phyloP scores from a whole-genome alignment of 2,797 vertebrate genomes.

The Ctenopoma kingsleyae region DNA sequence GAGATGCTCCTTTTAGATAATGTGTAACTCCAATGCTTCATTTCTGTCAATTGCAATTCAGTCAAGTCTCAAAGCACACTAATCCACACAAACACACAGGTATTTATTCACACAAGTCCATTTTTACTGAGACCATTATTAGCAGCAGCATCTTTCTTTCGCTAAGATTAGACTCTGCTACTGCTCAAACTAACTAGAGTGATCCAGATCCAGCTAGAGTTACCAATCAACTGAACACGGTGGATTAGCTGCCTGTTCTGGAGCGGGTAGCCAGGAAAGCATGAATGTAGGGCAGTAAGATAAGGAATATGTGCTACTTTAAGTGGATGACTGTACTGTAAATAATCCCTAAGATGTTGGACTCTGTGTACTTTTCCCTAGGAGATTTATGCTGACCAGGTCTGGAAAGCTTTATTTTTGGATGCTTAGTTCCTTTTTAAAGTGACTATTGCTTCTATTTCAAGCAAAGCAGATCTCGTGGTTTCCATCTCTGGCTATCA shows the following conservation, averaged over 20 bases:
- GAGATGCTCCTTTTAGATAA: neutral
- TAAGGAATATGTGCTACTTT: constrained; percentile 53
- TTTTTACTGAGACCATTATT: constrained; percentile 13
- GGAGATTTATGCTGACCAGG: constrained; percentile 45
- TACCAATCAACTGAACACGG: constrained; percentile 54
- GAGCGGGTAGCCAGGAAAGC: constrained; percentile 31
- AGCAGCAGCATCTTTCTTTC: constrained; percentile 17
- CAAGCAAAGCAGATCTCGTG: constrained; percentile 44
- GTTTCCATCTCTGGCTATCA: constrained; percentile 68
- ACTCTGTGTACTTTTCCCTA: constrained; percentile 52
- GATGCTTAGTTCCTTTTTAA: constrained; percentile 67
- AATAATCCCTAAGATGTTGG: constrained; percentile 67
- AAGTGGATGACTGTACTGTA: constrained; percentile 62
- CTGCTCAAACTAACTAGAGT: constrained; percentile 43
- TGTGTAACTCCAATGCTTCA: neutral
- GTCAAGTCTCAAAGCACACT: neutral
- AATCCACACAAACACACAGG: neutral
- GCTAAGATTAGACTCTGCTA: constrained; percentile 42
- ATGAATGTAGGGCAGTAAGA: constrained; percentile 69
- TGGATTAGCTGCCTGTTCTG: constrained; percentile 64
- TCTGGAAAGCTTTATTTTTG: constrained; percentile 70
- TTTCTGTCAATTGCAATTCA: neutral
- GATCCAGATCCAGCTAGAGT: constrained; percentile 48
- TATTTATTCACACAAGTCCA: neutral
- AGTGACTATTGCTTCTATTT: constrained; percentile 67